phyloP scores from a whole-genome alignment of 2,113 vertebrate species.

The Pseudolaguvia tuberculata region DNA sequence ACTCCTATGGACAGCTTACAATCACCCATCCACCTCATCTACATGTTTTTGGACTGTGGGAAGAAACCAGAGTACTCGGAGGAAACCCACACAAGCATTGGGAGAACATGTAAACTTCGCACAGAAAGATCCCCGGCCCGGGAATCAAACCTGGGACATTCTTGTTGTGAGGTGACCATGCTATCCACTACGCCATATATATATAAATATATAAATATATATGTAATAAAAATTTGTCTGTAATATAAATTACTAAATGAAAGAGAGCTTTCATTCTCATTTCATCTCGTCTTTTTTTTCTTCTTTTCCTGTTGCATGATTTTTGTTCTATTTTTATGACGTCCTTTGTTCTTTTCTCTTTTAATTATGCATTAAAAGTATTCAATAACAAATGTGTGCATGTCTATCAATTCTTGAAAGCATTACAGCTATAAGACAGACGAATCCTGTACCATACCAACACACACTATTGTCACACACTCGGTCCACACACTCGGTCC shows the following conservation, averaged over 20 bases:
- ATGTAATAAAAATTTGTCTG: too few relatives aligned
- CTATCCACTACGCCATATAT: too few relatives aligned
- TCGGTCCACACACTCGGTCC: background rate
- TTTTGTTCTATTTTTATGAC: background rate
- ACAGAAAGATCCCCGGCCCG: too few relatives aligned
- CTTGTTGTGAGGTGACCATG: too few relatives aligned
- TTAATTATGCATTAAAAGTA: background rate
- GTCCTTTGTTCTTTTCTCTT: background rate
- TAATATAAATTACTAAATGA: background rate
- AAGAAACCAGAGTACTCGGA: too few relatives aligned
- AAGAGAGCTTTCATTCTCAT: background rate
- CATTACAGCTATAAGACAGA: background rate
- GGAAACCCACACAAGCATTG: too few relatives aligned
- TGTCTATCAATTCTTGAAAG: background rate
- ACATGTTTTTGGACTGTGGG: too few relatives aligned
- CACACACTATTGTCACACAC: background rate
- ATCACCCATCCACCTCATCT: too few relatives aligned
- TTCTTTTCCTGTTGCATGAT: background rate
- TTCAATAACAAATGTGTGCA: background rate
- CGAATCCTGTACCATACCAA: conserved; percentile 1
- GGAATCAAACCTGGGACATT: too few relatives aligned
- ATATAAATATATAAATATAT: too few relatives aligned
- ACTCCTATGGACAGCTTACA: too few relatives aligned
- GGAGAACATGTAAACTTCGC: too few relatives aligned
- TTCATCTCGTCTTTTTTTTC: background rate